A percentile compares a stretch with the other conserved stretches of the same genome.
These are phyloP conservation scores for Prolemur simus DNA, from an alignment of 2,113 vertebrate genomes.

Conservation along the genomic window DNA sequence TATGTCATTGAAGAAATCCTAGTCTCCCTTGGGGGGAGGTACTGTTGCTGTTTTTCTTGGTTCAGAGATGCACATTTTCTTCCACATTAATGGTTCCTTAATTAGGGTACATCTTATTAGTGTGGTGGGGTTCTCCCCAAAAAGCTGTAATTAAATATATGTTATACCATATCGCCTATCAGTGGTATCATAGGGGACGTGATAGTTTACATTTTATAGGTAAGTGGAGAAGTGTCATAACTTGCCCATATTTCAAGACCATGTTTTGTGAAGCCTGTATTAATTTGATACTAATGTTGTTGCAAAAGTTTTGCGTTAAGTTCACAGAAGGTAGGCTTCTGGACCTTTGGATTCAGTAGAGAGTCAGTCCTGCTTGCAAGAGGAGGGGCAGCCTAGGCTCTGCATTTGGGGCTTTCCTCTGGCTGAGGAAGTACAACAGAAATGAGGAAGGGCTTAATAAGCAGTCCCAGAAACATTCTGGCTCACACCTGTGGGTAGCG, in stretches of 20 bases:
- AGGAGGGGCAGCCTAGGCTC: neutral
- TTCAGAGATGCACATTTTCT: constrained; percentile 19
- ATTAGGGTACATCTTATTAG: neutral
- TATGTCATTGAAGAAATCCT: neutral
- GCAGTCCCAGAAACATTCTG: constrained; percentile 16
- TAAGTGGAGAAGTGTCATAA: constrained; percentile 4
- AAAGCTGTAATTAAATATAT: constrained; percentile 4
- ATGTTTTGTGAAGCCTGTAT: neutral
- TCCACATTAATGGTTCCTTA: neutral
- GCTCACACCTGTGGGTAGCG: neutral
- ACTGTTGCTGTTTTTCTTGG: neutral
- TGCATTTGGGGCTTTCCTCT: constrained; percentile 53
- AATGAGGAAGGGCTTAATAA: constrained; percentile 58
- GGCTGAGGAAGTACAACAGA: constrained; percentile 56
- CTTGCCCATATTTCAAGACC: neutral
- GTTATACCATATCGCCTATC: neutral
- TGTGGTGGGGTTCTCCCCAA: neutral
- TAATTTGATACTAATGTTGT: constrained; percentile 3
- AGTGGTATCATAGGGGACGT: neutral
- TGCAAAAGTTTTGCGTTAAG: neutral
- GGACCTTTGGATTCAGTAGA: constrained; percentile 14
- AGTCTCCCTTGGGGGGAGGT: neutral
- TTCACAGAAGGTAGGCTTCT: neutral
- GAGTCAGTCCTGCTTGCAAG: neutral
- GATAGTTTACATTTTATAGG: neutral